phyloP scores from a whole-genome alignment of 2,888 invertebrate genomes.

The Ormyrus nitidulus region DNA sequence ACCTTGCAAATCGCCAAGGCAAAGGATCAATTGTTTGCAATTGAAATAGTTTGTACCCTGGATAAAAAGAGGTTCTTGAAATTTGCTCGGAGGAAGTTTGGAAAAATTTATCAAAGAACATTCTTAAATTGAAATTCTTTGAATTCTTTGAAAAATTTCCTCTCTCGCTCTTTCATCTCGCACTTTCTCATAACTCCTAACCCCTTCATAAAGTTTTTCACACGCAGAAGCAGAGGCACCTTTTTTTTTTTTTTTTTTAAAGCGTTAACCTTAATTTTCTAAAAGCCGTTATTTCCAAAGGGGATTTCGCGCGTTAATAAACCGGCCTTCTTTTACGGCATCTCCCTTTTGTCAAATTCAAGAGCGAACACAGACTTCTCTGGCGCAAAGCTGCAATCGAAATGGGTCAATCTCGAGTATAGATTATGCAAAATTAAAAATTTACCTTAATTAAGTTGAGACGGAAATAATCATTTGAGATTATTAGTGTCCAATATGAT shows the following conservation, averaged over 20 bases:
- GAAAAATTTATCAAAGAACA: conserved; percentile 21
- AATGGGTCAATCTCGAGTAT: background rate
- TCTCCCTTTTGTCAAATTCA: background rate
- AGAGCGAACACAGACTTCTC: background rate
- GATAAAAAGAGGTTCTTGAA: conserved; percentile 6
- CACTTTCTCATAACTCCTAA: conserved; percentile 9
- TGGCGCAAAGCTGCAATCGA: background rate
- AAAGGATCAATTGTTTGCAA: background rate
- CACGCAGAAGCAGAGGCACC: background rate
- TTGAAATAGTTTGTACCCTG: conserved; percentile 12
- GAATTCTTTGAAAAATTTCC: conserved; percentile 36
- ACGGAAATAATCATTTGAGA: no score
- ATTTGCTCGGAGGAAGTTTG: conserved; percentile 14
- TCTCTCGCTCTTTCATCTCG: conserved; percentile 24
- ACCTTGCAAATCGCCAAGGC: background rate
- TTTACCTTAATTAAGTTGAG: background rate
- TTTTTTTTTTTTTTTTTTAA: background rate
- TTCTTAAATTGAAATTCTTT: conserved; percentile 31
- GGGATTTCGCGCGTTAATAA: background rate
- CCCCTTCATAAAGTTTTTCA: conserved; percentile 29
- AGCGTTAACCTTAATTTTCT: conserved; percentile 18
- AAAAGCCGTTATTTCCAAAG: conserved; percentile 16
- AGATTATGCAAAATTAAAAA: background rate
- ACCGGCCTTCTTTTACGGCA: background rate
- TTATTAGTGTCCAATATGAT: no score